A percentile compares a stretch with the other conserved stretches of the same genome.
phyloP scores from a whole-genome alignment of 2,113 vertebrate species.

The Naja naja region DNA sequence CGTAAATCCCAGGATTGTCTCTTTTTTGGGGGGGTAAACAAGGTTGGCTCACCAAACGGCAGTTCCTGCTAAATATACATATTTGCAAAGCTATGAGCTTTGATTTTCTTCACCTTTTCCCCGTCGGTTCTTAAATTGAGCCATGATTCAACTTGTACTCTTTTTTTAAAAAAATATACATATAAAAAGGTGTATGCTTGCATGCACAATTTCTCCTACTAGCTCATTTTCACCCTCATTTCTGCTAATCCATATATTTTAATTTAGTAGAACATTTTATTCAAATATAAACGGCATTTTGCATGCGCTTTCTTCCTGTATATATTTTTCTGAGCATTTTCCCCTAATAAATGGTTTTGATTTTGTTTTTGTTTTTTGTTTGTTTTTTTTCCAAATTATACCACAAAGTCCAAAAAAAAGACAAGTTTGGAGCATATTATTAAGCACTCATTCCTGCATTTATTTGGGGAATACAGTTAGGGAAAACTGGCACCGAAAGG shows the following conservation, averaged over 20 bases:
- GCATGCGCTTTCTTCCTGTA: not conserved
- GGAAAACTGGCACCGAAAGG: not conserved
- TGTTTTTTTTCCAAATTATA: not conserved
- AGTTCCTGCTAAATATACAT: not conserved
- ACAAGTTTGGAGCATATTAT: not conserved
- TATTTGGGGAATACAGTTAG: not conserved
- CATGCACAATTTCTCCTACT: not conserved
- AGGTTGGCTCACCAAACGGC: not conserved
- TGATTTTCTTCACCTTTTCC: not conserved
- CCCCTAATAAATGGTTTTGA: not conserved
- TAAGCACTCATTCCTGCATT: not conserved
- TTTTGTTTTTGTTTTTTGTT: not conserved
- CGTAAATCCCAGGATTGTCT: not conserved
- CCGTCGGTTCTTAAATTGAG: not conserved
- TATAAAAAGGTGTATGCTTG: not conserved
- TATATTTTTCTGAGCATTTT: not conserved
- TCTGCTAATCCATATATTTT: not conserved
- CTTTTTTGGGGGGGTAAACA: not conserved
- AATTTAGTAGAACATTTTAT: not conserved
- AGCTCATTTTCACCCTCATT: not conserved
- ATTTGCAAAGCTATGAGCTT: not conserved
- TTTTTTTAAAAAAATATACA: not conserved
- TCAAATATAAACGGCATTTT: not conserved
- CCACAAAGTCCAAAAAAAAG: not conserved
- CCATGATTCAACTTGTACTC: not conserved